These are phyloP conservation scores for Manis pentadactyla DNA, from an alignment of 2,797 vertebrate species.

Conservation along the genomic window DNA sequence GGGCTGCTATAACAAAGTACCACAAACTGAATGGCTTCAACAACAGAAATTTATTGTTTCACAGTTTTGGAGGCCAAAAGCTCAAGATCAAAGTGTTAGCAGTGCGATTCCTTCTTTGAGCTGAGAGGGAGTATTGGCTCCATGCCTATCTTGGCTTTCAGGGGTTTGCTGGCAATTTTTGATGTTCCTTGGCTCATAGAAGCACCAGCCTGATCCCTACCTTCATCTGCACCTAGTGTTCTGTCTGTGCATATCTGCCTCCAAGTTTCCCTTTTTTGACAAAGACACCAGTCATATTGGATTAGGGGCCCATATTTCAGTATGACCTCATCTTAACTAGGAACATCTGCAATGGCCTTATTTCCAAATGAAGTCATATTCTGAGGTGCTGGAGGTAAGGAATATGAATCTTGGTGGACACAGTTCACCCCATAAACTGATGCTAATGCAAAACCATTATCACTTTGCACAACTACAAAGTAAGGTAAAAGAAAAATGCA, in stretches of 20 bases:
- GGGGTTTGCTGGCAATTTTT: background rate
- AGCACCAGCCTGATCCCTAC: background rate
- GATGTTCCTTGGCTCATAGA: background rate
- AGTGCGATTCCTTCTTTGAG: background rate
- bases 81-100: background rate
- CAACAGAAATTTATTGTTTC: background rate
- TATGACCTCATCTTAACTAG: background rate
- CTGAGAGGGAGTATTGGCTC: background rate
- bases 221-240: background rate
- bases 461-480: background rate
- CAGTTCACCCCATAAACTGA: background rate
- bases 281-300: background rate
- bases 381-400: background rate
- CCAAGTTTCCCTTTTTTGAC: background rate
- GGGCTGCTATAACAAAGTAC: background rate
- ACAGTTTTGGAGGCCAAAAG: background rate
- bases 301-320: background rate
- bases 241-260: background rate
- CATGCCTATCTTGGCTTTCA: background rate
- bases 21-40: background rate
- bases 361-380: slow-evolving; percentile 20
- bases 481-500: slow-evolving; percentile 22
- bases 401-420: background rate
- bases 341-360: background rate
- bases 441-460: background rate